Percentiles rank a stretch among this genome's conserved stretches.
These are phyloP conservation scores for Heterodera filipjevi DNA, from an alignment of 2,888 invertebrate genomes.

Conservation along the genomic window DNA sequence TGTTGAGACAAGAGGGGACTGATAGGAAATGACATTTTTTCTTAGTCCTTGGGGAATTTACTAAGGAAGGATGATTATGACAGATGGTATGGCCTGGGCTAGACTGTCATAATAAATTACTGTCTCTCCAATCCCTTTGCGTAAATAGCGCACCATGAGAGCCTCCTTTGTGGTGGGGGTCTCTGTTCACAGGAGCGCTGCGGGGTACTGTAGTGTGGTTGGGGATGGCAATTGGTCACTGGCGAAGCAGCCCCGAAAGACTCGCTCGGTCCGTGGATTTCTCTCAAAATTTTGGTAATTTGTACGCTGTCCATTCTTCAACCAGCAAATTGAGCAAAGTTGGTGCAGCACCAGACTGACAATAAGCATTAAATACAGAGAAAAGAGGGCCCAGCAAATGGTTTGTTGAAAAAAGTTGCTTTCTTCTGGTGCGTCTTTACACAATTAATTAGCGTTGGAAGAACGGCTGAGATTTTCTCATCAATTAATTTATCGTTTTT, in stretches of 20 bases:
- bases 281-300: not conserved
- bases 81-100: not conserved
- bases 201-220: not conserved
- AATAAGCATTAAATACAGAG: not conserved
- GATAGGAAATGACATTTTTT: not conserved
- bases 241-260: conserved; percentile 25
- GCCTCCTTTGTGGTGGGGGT: conserved; percentile 7
- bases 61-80: not conserved
- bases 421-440: not conserved
- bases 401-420: not conserved
- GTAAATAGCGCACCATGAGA: conserved; percentile 22
- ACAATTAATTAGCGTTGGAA: not conserved
- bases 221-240: conserved; percentile 15
- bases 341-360: not conserved
- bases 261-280: not conserved
- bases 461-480: not conserved
- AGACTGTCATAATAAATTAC: conserved; percentile 27
- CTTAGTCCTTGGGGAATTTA: not conserved
- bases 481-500: not conserved
- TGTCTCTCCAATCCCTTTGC: conserved; percentile 2
- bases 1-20: not conserved
- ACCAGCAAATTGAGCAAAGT: conserved; percentile 4
- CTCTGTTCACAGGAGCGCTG: conserved; percentile 21
- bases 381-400: not conserved
- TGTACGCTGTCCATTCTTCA: conserved; percentile 4